phyloP scores from a whole-genome alignment of 35 echinoderm and acorn worm genomes.

The Chiridota heheva region DNA sequence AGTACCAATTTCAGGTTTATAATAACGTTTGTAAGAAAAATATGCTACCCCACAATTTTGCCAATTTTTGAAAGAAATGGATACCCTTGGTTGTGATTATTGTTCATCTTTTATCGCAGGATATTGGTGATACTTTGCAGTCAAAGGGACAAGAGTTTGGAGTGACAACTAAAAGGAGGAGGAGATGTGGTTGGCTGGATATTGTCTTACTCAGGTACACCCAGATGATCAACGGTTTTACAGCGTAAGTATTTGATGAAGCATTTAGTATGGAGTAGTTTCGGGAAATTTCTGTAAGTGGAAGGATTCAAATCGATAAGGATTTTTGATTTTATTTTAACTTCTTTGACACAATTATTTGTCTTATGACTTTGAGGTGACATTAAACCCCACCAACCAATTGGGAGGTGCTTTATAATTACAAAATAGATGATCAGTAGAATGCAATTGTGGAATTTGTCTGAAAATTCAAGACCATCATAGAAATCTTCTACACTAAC shows the following conservation, averaged over 20 bases:
- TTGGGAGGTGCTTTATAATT: not conserved
- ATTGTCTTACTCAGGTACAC: constrained; percentile 76
- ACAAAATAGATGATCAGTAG: too few species aligned
- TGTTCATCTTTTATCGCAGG: constrained; percentile 44
- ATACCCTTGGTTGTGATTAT: too few species aligned
- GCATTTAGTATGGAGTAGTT: too few species aligned
- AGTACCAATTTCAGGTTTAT: too few species aligned
- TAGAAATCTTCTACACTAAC: too few species aligned
- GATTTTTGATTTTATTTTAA: not conserved
- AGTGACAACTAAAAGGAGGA: constrained; percentile 78
- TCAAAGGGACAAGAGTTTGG: constrained; percentile 88
- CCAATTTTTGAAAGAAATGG: not conserved
- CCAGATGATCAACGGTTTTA: constrained; percentile 90
- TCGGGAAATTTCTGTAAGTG: too few species aligned
- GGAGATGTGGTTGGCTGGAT: constrained; percentile 96
- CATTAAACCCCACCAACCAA: not conserved
- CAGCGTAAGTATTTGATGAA: constrained; percentile 86
- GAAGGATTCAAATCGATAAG: not conserved
- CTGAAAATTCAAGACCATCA: too few species aligned
- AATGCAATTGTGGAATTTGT: too few species aligned
- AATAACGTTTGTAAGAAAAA: too few species aligned
- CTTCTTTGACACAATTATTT: not conserved
- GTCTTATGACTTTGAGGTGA: not conserved
- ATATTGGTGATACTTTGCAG: constrained; percentile 66
- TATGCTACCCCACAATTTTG: not conserved